Evolutionary conservation across 2,888 invertebrate species (phyloP).

Genomic region (Rhingia rostrata): DNA sequence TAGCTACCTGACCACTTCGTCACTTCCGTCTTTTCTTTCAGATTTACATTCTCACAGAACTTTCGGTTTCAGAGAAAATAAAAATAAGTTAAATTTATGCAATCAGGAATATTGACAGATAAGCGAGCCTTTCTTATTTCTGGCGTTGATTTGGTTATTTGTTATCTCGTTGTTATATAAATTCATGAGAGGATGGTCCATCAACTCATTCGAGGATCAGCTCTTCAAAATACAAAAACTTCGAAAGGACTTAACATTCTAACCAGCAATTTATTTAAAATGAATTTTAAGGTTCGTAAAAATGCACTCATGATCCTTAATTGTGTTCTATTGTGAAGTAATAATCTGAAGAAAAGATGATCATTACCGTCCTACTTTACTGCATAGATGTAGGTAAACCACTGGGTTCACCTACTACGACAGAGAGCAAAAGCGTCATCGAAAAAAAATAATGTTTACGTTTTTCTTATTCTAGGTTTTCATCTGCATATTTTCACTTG

Average conservation of each 20-base stretch:
- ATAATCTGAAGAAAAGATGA: too few species aligned
- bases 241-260: background rate
- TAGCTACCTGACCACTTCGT: too few species aligned
- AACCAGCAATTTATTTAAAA: background rate
- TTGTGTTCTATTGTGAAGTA: background rate
- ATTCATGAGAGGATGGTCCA: background rate
- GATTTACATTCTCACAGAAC: too few species aligned
- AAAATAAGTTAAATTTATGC: too few species aligned
- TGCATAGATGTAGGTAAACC: too few species aligned
- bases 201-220: conserved; percentile 3
- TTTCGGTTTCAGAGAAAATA: too few species aligned
- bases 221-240: background rate
- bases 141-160: background rate
- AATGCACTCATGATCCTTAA: background rate
- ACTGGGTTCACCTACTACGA: too few species aligned
- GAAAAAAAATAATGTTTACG: background rate
- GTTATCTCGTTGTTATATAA: background rate
- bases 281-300: conserved; percentile 41
- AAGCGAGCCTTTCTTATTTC: too few species aligned
- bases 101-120: too few species aligned
- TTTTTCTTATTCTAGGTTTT: conserved; percentile 19
- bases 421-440: too few species aligned
- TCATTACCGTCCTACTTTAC: too few species aligned
- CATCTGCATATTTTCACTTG: background rate
- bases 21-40: too few species aligned